Base-by-base conservation (phyloP, 2,888 invertebrate species). In the Amiota communis region DNA sequence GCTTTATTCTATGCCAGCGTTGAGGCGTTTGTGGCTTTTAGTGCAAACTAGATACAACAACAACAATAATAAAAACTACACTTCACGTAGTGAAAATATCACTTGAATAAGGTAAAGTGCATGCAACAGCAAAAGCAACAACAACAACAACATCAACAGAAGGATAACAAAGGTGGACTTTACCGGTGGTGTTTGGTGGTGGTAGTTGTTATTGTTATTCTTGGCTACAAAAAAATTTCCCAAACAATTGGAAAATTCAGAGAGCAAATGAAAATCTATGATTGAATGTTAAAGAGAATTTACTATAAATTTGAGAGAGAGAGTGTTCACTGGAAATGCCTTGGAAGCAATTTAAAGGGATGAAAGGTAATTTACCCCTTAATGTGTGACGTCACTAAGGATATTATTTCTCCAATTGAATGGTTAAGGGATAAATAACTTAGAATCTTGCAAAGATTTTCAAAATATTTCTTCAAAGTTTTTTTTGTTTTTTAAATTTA, bases 311-410 rank as follows among this genome's bases (percentile, higher is more conserved):
- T 36, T 36, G 36, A 80, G 12, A 2, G 12, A 2, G 36, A 36
- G 2, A 15, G n/a, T 23, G 3, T 3, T 23, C 57, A 61, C 8
- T 70, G 75, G 73, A 71, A 72, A 48, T 20, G 47, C 20, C 12
- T 56, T 70, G 69, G 71, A 72, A 59, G 15, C 1, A 3, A n/a
- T 59, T 49, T 6, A 23, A 49, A 65, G 56, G 20, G 64, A 48
- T 68, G 20, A 65, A 70, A 51, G 61, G 17, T 15, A 20, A 67
- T 46, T 71, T 75, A 74, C 76, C 79, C 82, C 80, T 68, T n/a
- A 49, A n/a, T 12, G 13, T 71, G 71, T 80, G 82, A 82, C 80
- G 76, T 81, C 81, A 83, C 20, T 36, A 17, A 70, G 74, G 78
- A 57, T 72, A 48, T 47, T 77, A 76, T 68, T 11, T 8, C n/a